Conservation (phyloP, 2,113 vertebrate genomes). For the Epinephelus lanceolatus region DNA sequence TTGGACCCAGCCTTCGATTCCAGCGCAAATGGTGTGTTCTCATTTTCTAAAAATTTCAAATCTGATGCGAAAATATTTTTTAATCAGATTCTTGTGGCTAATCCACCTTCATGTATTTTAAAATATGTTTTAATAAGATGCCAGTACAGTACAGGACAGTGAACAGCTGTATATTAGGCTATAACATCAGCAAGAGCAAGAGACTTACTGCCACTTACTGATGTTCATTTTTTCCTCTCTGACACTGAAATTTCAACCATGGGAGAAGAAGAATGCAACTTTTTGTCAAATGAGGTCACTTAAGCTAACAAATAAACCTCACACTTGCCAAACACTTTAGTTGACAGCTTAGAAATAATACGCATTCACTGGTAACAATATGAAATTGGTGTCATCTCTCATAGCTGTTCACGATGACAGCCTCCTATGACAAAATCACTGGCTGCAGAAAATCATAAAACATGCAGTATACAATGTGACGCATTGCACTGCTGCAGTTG, state of each 20-base stretch:
- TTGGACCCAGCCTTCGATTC: too few relatives aligned
- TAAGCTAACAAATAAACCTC: not conserved
- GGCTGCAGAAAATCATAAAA: conserved; percentile 44
- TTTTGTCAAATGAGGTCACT: not conserved
- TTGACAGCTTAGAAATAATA: not conserved
- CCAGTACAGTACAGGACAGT: not conserved
- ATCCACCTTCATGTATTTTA: not conserved
- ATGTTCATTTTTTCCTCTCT: not conserved
- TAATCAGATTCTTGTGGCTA: not conserved
- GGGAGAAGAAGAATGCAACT: not conserved
- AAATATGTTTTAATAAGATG: not conserved
- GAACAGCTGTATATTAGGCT: not conserved
- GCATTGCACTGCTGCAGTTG: conserved; percentile 49
- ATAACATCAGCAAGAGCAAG: not conserved
- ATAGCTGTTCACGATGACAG: conserved; percentile 20
- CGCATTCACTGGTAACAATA: not conserved
- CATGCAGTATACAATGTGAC: conserved; percentile 50
- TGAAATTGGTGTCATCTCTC: not conserved
- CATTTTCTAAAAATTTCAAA: not conserved
- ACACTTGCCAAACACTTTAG: not conserved
- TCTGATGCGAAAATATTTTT: not conserved
- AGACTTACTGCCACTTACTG: not conserved
- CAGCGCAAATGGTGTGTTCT: not conserved
- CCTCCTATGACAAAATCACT: conserved; percentile 46
- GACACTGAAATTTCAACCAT: not conserved